A percentile compares a stretch with the other conserved stretches of the same genome.
Evolutionary conservation across 2,113 vertebrate species (phyloP).

Genomic region (Orthochromis indermauri): DNA sequence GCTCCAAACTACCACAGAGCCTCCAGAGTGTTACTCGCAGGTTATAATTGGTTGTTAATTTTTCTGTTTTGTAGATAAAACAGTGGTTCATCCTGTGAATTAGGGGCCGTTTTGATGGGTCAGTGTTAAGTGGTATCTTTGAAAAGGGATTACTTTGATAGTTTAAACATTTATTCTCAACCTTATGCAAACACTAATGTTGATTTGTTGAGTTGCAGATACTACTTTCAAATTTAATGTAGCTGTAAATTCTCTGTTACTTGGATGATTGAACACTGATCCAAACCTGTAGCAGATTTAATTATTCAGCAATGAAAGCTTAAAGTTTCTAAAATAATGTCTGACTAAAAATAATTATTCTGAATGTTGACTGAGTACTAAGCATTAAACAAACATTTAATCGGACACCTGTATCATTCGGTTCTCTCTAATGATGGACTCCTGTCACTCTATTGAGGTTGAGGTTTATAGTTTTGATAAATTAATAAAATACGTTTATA

Average conservation of each 20-base stretch:
- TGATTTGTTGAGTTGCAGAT: neutral
- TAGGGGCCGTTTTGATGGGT: neutral
- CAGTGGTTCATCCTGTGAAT: neutral
- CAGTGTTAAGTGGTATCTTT: neutral
- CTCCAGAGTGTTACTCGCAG: neutral
- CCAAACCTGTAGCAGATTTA: neutral
- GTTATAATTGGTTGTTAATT: neutral
- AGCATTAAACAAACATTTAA: neutral
- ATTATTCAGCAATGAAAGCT: neutral
- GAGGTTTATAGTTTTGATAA: neutral
- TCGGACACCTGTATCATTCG: neutral
- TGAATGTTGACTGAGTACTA: neutral
- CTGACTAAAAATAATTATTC: neutral
- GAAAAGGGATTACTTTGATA: neutral
- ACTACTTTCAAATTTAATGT: neutral
- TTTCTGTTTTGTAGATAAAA: neutral
- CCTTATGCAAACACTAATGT: neutral
- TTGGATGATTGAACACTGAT: neutral
- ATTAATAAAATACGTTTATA: neutral
- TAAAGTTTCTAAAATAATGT: neutral
- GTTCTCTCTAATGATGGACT: neutral
- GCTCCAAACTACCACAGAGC: neutral
- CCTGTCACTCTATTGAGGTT: neutral
- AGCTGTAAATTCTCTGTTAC: neutral
- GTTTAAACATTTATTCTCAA: neutral